These are phyloP conservation scores for Falco naumanni DNA, from an alignment of 2,797 vertebrate species.

Conservation along the genomic window DNA sequence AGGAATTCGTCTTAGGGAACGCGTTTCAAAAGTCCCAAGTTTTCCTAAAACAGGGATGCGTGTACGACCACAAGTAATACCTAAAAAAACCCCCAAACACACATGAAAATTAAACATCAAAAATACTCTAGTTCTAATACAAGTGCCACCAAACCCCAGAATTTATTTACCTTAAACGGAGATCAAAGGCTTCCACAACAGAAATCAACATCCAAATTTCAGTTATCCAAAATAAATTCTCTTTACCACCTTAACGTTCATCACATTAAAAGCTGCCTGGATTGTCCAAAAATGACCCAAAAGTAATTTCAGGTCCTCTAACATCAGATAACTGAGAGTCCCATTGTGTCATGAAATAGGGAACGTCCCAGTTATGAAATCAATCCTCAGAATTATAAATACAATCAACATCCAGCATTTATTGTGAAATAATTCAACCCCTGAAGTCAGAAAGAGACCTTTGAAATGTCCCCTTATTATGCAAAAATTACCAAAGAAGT, in stretches of 20 bases:
- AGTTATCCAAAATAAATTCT: neutral
- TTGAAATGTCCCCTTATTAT: neutral
- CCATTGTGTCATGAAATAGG: neutral
- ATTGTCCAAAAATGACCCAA: neutral
- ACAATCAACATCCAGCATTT: neutral
- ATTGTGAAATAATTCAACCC: neutral
- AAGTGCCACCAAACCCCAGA: neutral
- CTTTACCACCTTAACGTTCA: neutral
- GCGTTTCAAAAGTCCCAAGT: constrained; percentile 82
- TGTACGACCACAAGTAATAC: constrained; percentile 84
- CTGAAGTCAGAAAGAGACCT: neutral
- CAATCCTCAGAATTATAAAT: neutral
- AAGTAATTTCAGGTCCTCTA: neutral
- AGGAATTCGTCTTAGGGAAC: constrained; percentile 76
- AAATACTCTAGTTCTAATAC: neutral
- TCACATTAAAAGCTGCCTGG: neutral
- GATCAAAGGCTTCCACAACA: neutral
- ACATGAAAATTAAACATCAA: neutral
- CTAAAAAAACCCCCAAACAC: constrained; percentile 61
- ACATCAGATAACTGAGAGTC: neutral
- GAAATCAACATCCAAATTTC: neutral
- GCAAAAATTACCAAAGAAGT: neutral
- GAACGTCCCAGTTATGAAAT: neutral
- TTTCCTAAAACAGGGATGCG: constrained; percentile 86
- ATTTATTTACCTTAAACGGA: neutral